phyloP scores from a whole-genome alignment of 1,140 invertebrate species.

The Notospermus geniculatus region DNA sequence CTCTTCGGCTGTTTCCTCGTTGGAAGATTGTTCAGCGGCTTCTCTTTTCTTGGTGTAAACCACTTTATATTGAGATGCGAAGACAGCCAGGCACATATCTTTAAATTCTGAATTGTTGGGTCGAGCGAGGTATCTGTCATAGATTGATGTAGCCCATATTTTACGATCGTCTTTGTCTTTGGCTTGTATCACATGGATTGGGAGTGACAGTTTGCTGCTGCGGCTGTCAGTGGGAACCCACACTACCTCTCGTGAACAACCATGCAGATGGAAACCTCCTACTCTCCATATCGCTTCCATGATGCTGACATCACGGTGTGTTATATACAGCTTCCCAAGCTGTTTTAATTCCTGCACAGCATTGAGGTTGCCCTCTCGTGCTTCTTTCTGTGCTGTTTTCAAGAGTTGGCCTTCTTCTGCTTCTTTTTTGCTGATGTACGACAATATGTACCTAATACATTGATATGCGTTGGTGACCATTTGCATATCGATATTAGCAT shows the following conservation, averaged over 20 bases:
- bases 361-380: constrained; percentile 18
- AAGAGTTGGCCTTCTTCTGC: constrained; percentile 14
- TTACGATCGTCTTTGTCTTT: constrained; percentile 7
- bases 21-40: too few relatives aligned
- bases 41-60: constrained; percentile 1
- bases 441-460: constrained; percentile 19
- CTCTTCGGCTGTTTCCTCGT: too few relatives aligned
- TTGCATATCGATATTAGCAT: constrained; percentile 25
- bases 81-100: constrained; percentile 19
- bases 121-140: constrained; percentile 16
- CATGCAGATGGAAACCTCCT: constrained; percentile 13
- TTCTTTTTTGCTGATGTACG: constrained; percentile 20
- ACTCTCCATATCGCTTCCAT: constrained; percentile 19
- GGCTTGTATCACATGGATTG: neutral
- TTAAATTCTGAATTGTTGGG: constrained; percentile 13
- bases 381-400: constrained; percentile 13
- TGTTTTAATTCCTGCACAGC: constrained; percentile 15
- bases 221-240: neutral
- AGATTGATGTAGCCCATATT: constrained; percentile 14
- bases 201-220: constrained; percentile 2
- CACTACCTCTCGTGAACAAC: constrained; percentile 15
- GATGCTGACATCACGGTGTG: constrained; percentile 18
- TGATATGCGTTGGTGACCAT: constrained; percentile 15
- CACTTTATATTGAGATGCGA: constrained; percentile 20
- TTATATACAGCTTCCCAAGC: constrained; percentile 17